A percentile compares a stretch with the other conserved stretches of the same genome.
These are phyloP conservation scores for Antechinus flavipes DNA, from an alignment of 2,113 vertebrate species.

Conservation along the genomic window DNA sequence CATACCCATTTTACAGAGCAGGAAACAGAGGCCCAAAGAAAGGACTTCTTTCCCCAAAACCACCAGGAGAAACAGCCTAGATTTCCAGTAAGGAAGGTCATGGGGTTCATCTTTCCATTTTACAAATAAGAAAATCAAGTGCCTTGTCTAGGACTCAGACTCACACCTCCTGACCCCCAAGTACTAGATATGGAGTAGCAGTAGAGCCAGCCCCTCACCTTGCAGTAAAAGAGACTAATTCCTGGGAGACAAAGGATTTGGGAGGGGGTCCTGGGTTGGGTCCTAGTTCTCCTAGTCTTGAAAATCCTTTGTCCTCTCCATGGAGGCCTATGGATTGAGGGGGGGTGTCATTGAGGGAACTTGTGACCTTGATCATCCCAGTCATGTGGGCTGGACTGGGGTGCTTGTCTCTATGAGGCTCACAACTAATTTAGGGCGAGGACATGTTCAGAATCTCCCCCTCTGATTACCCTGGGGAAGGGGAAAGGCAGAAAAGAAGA, in stretches of 20 bases:
- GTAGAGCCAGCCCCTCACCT: neutral
- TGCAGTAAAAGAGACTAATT: neutral
- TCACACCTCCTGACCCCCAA: neutral
- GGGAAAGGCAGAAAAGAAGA: neutral
- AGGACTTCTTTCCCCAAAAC: neutral
- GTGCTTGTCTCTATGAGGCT: neutral
- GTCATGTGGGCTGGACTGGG: neutral
- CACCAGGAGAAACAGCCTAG: conserved; percentile 7
- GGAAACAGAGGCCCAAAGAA: neutral
- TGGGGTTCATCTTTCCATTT: neutral
- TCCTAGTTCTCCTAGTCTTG: too few species aligned
- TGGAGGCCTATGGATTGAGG: neutral
- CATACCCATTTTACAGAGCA: neutral
- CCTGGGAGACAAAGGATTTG: too few species aligned
- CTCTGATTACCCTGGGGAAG: neutral
- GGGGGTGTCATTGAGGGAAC: neutral
- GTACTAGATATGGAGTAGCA: neutral
- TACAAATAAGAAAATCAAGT: neutral
- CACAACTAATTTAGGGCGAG: neutral
- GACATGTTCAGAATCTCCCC: neutral
- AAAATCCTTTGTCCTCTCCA: neutral
- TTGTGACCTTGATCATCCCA: neutral
- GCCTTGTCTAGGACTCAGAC: neutral
- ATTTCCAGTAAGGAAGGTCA: neutral
- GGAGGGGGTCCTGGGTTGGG: neutral